These are phyloP conservation scores for Dufourea novaeangliae DNA, from an alignment of 1,140 invertebrate genomes.

Conservation along the genomic window DNA sequence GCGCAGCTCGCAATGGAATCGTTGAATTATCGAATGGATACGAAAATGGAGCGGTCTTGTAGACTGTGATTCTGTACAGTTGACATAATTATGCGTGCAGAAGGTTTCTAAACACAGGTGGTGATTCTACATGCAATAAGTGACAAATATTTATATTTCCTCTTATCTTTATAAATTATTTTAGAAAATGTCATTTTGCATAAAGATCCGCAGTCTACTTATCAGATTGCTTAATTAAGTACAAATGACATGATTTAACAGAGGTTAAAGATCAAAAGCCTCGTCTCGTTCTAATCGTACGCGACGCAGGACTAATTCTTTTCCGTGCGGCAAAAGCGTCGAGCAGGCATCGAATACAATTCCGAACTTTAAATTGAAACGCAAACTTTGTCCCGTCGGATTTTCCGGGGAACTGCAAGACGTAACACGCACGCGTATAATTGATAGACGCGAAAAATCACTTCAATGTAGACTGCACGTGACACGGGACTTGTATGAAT, in stretches of 20 bases:
- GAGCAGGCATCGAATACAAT: conserved; percentile 34
- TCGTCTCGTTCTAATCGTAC: conserved; percentile 2
- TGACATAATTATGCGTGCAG: no score
- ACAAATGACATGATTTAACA: no score
- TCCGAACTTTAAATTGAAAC: conserved; percentile 51
- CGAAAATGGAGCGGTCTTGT: no score
- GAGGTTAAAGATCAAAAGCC: neutral
- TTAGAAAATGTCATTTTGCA: no score
- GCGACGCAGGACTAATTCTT: conserved; percentile 21
- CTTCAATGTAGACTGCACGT: conserved; percentile 54
- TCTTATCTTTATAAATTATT: no score
- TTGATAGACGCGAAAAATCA: conserved; percentile 55
- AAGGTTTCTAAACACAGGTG: no score
- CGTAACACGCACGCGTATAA: conserved; percentile 6
- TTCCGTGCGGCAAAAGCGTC: conserved; percentile 4
- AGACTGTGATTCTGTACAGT: no score
- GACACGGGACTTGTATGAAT: conserved; percentile 46
- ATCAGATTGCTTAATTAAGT: no score
- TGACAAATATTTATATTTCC: no score
- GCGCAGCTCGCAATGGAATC: neutral
- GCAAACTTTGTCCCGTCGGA: conserved; percentile 28
- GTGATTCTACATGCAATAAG: no score
- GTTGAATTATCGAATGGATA: neutral
- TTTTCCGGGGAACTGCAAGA: conserved; percentile 11
- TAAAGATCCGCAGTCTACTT: no score